These are phyloP conservation scores for Mesocricetus auratus DNA, from an alignment of 2,113 vertebrate species.

Conservation along the genomic window DNA sequence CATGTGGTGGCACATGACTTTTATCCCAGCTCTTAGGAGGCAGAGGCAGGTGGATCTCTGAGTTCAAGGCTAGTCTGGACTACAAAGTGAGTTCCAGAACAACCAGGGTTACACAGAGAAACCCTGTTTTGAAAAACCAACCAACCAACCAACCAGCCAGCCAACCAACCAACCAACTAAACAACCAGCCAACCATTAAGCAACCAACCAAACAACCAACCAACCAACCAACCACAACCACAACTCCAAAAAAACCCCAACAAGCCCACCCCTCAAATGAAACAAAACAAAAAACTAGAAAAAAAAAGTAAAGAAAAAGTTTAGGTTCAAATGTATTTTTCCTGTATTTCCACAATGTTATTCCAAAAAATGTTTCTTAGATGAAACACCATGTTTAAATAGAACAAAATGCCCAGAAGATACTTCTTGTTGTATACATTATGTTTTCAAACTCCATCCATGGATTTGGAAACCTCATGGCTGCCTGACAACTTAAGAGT, in stretches of 20 bases:
- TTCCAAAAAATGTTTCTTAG: constrained; percentile 24
- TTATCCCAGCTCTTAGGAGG: background rate
- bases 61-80: background rate
- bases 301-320: background rate
- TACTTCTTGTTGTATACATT: background rate
- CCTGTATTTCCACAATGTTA: background rate
- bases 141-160: background rate
- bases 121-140: background rate
- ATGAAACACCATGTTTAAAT: background rate
- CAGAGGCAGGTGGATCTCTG: background rate
- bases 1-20: background rate
- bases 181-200: background rate
- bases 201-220: background rate
- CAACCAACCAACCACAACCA: background rate
- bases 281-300: background rate
- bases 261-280: background rate
- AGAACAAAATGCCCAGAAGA: background rate
- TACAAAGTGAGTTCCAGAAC: background rate
- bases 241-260: background rate
- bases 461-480: background rate
- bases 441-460: background rate
- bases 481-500: background rate
- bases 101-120: background rate
- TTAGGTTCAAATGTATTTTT: background rate
- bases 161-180: no score